A percentile compares a stretch with the other conserved stretches of the same genome.
Conservation (phyloP, 2,113 vertebrate species). For the Capra hircus region DNA sequence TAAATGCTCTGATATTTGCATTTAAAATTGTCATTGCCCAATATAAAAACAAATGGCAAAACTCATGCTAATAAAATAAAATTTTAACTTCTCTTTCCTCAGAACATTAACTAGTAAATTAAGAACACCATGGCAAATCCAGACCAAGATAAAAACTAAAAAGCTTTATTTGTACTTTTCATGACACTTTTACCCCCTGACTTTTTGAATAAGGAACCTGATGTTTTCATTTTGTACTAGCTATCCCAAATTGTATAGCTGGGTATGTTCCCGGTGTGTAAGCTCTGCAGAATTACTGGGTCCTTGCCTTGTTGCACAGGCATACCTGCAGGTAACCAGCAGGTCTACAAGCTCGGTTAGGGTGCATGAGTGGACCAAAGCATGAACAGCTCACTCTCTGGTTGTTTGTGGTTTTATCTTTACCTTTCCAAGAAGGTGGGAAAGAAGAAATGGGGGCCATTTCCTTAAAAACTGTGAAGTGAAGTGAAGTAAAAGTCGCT, state of each 20-base stretch:
- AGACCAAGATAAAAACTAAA: not conserved
- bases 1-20: not conserved
- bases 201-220: not conserved
- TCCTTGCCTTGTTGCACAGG: too few species aligned
- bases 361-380: not conserved
- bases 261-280: not conserved
- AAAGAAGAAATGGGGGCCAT: not conserved
- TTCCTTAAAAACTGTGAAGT: not conserved
- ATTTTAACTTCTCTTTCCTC: not conserved
- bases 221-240: not conserved
- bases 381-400: not conserved
- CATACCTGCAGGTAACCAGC: not conserved
- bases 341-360: not conserved
- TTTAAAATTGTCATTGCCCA: not conserved
- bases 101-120: conserved; percentile 1
- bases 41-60: not conserved
- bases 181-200: not conserved
- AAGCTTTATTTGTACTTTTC: not conserved
- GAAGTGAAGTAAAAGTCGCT: not conserved
- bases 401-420: not conserved
- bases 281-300: not conserved
- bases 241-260: not conserved
- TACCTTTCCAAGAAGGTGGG: not conserved
- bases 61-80: not conserved
- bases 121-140: not conserved